A percentile compares a stretch with the other conserved stretches of the same genome.
Evolutionary conservation across 2,797 vertebrate genomes (phyloP).

Genomic region (Anas bahamensis): DNA sequence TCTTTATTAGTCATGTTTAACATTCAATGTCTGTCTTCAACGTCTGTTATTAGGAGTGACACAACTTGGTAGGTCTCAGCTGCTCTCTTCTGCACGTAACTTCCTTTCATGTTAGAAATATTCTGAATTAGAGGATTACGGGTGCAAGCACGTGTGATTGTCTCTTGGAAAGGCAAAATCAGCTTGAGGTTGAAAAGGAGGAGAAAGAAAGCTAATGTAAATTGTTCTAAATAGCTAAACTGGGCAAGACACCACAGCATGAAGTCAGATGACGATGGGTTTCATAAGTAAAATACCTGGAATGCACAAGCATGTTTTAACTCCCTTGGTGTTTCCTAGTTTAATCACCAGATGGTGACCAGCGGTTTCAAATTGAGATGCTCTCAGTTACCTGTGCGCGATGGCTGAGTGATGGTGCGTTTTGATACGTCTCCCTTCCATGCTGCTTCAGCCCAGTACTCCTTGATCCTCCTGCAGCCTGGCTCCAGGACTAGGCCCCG

Average conservation of each 20-base stretch:
- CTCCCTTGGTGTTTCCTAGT: neutral
- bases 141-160: neutral
- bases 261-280: neutral
- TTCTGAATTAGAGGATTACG: neutral
- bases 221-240: neutral
- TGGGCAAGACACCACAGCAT: neutral
- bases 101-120: neutral
- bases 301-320: neutral
- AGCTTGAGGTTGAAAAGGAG: neutral
- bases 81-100: neutral
- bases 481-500: neutral
- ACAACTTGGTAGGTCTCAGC: neutral
- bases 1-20: neutral
- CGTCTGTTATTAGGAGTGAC: neutral
- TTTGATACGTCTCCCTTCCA: neutral
- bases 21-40: neutral
- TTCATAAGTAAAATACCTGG: neutral
- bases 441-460: conserved; percentile 11
- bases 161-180: neutral
- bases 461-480: neutral
- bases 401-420: neutral
- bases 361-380: neutral
- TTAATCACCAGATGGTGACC: conserved; percentile 33
- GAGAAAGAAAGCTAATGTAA: neutral
- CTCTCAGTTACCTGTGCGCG: neutral